Evolutionary conservation across 2,113 vertebrate species (phyloP), one percentile per base, ranked within the genome.

Genomic region (Amazona guildingii): DNA sequence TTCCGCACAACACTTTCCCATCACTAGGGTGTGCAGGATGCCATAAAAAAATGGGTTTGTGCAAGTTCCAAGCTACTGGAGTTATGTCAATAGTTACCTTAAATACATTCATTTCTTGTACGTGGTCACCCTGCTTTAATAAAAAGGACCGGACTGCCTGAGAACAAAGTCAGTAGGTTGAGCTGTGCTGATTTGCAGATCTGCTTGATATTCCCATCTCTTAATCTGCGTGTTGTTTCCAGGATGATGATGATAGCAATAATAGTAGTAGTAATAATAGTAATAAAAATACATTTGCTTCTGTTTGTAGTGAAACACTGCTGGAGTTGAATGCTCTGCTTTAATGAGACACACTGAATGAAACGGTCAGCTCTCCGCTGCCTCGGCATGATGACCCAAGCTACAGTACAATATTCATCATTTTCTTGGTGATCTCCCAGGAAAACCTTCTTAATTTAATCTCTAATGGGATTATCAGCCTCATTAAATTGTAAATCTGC

Each of bases 381-480:
- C 72, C 70, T 62, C 61, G 49, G 52, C 94, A 89, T 48, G 85
- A 79, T 0, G 4, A 81, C 67, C 80, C 87, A 92, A 86, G 78
- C 95, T 92, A 68, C 63, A 69, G 62, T 23, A 85, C 37, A 88
- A 86, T 61, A 96, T 86, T 94, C 68, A 61, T 48, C 14, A 84
- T 93, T 76, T 90, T 96, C 90, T 78, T 86, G 81, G 79, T 95
- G 79, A 94, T 91, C 88, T 90, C 90, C 94, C 85, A 93, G 61
- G 73, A 90, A 92, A 90, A 80, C 57, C 82, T 87, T 91, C 94
- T 97, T 96, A 96, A 95, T 93, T 95, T 96, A 95, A 94, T 94
- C 94, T 96, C 92, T 94, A 88, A 95, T 91, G 87, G 88, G 92
- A 96, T 95, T 96, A 96, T 87, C 84, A 93, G 90, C 85, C 83